Evolutionary conservation across 1,140 invertebrate genomes (phyloP).

Genomic region (Lordiphosa collinella): DNA sequence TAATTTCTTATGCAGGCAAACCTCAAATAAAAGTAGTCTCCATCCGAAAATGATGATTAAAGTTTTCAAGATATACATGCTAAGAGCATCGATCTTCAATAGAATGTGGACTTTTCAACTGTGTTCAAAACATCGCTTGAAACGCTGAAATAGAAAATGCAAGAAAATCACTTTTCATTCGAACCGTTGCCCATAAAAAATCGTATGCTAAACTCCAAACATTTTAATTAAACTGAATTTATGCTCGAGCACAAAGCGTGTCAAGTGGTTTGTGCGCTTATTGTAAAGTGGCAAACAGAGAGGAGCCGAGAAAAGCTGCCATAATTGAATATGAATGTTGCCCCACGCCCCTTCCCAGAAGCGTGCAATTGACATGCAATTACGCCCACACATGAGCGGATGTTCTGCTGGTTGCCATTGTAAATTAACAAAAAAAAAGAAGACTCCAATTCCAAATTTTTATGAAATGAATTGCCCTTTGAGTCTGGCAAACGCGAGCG

Average conservation of each 20-base stretch:
- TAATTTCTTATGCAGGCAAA: too few species aligned
- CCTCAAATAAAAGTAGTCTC: too few species aligned
- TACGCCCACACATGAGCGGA: slow-evolving; percentile 31
- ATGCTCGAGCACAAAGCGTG: slow-evolving; percentile 3
- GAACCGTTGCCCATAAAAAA: neutral
- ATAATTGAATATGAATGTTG: slow-evolving; percentile 48
- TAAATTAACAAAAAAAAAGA: slow-evolving; percentile 30
- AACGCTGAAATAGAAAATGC: too few species aligned
- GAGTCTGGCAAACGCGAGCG: slow-evolving; percentile 29
- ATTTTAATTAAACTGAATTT: slow-evolving; percentile 48
- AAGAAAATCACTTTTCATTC: too few species aligned
- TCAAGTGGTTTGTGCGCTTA: slow-evolving; percentile 13
- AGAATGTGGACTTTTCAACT: too few species aligned
- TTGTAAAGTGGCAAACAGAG: slow-evolving; percentile 6
- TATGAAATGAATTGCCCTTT: slow-evolving; percentile 45
- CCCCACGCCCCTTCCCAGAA: slow-evolving; percentile 15
- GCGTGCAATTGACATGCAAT: slow-evolving; percentile 75
- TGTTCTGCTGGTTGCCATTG: slow-evolving; percentile 23
- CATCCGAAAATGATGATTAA: too few species aligned
- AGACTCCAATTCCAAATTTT: slow-evolving; percentile 26
- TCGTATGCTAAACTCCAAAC: slow-evolving; percentile 15
- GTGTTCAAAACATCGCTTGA: too few species aligned
- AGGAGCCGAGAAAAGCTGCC: slow-evolving; percentile 41
- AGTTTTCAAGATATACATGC: too few species aligned
- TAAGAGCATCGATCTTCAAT: too few species aligned